These are phyloP conservation scores for Sandelia bainsii DNA, from an alignment of 2,797 vertebrate species.

Conservation along the genomic window DNA sequence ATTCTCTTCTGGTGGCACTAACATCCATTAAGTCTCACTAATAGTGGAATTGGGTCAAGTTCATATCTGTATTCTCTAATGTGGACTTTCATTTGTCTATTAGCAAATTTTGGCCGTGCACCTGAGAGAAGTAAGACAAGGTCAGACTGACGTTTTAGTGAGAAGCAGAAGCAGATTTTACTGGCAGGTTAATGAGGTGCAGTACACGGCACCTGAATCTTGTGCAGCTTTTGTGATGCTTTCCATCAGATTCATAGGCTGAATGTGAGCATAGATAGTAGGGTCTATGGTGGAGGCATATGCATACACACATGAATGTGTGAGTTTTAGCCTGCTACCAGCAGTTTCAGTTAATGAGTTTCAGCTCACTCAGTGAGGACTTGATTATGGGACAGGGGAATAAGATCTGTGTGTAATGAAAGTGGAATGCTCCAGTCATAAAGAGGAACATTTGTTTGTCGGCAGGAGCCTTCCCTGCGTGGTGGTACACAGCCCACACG, in stretches of 20 bases:
- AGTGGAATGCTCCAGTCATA: conserved; percentile 38
- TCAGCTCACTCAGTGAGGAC: conserved; percentile 32
- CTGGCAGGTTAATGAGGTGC: conserved; percentile 4
- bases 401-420: conserved; percentile 32
- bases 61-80: conserved; percentile 13
- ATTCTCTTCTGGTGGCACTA: conserved; percentile 28
- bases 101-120: conserved; percentile 11
- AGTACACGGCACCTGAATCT: not conserved
- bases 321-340: not conserved
- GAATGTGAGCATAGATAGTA: not conserved
- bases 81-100: conserved; percentile 12
- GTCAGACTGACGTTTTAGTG: conserved; percentile 15
- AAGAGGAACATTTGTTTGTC: conserved; percentile 69
- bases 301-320: not conserved
- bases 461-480: conserved; percentile 54
- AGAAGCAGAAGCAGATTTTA: not conserved
- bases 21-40: conserved; percentile 38
- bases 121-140: conserved; percentile 2
- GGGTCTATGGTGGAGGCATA: not conserved
- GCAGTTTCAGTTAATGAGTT: conserved; percentile 14
- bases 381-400: conserved; percentile 39
- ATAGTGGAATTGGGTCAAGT: conserved; percentile 23
- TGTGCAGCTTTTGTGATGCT: not conserved
- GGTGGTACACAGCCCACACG: conserved; percentile 62
- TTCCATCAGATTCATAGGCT: not conserved